These are phyloP conservation scores for Ciconia stormi DNA, from an alignment of 2,113 vertebrate genomes.

Conservation along the genomic window DNA sequence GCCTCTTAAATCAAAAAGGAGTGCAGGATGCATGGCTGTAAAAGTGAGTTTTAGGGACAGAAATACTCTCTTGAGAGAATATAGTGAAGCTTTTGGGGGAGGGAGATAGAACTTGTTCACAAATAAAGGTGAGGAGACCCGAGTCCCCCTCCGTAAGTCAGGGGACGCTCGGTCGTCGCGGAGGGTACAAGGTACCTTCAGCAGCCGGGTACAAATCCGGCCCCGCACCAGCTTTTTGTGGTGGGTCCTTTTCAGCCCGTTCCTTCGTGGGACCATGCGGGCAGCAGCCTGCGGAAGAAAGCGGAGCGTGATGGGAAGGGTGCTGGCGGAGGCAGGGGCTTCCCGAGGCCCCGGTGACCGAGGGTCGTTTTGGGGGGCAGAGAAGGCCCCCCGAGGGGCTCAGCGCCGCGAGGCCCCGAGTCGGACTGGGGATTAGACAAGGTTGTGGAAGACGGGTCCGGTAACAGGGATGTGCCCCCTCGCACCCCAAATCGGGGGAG, in stretches of 20 bases:
- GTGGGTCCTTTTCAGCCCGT: neutral
- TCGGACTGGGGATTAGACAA: neutral
- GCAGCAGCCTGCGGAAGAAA: neutral
- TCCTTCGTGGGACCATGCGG: rapidly evolving
- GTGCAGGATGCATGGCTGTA: neutral
- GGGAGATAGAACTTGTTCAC: no score
- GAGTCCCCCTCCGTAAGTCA: no score
- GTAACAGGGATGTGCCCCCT: neutral
- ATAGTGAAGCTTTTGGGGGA: neutral
- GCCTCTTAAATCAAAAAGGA: neutral
- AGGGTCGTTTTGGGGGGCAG: neutral
- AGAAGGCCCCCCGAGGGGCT: neutral
- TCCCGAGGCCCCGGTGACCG: rapidly evolving
- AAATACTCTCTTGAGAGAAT: neutral
- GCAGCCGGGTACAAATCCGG: neutral
- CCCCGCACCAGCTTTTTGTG: no score
- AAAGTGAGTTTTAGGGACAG: rapidly evolving
- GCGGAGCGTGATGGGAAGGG: no score
- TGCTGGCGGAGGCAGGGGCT: neutral
- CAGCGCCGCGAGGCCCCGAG: rapidly evolving
- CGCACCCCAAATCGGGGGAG: neutral
- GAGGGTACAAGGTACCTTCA: no score
- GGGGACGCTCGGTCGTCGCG: rapidly evolving
- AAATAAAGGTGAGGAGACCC: neutral
- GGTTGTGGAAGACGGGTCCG: rapidly evolving